Conservation (phyloP, 2,888 invertebrate genomes). For the Leptopilina syphax region DNA sequence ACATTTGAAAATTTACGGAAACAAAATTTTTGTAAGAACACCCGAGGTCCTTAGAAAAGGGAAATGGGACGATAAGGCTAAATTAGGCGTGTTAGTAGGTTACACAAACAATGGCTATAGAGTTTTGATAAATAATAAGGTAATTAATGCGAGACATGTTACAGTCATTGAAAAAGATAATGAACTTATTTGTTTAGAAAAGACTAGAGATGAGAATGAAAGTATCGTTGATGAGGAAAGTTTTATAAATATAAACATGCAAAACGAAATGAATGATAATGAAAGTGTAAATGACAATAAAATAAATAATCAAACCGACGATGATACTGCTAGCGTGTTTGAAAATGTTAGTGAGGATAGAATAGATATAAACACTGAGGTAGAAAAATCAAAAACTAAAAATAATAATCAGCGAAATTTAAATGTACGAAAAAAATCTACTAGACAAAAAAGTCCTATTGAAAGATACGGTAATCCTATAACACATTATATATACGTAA, state of each 20-base stretch:
- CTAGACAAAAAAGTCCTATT: no score
- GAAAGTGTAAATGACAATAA: no score
- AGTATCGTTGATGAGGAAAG: slow-evolving; percentile 17
- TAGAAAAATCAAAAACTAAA: no score
- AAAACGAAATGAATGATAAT: no score
- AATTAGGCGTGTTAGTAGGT: slow-evolving; percentile 51
- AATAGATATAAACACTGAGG: slow-evolving; percentile 34
- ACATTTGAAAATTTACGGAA: slow-evolving; percentile 51
- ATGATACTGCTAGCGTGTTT: slow-evolving; percentile 22
- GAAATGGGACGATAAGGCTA: slow-evolving; percentile 51
- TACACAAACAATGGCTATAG: slow-evolving; percentile 53
- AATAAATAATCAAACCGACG: not conserved
- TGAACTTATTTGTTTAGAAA: slow-evolving; percentile 43
- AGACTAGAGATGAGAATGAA: not conserved
- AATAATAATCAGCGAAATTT: no score
- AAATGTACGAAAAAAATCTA: no score
- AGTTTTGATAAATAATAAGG: slow-evolving; percentile 48
- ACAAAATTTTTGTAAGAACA: slow-evolving; percentile 47
- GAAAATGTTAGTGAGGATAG: slow-evolving; percentile 50
- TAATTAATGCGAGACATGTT: slow-evolving; percentile 53
- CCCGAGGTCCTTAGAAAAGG: slow-evolving; percentile 40
- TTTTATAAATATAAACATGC: no score
- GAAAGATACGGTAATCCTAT: no score
- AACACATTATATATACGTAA: no score
- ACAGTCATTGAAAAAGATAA: slow-evolving; percentile 48